Percentiles rank a stretch among this genome's conserved stretches.
phyloP scores from a whole-genome alignment of 2,797 vertebrate species.

The Sebastes nivosus region DNA sequence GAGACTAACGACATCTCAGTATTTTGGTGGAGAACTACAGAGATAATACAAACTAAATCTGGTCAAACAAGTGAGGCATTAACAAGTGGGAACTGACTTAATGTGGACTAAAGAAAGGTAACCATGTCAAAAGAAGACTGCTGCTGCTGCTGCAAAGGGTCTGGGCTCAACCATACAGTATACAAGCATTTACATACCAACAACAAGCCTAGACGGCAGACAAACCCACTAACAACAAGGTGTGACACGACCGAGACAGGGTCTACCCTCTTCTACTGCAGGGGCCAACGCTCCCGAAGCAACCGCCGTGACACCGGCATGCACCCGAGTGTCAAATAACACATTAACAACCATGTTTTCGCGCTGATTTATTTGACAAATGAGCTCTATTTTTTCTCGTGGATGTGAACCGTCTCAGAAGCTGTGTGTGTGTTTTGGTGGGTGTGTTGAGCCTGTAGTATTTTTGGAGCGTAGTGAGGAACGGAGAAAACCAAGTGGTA shows the following conservation, averaged over 20 bases:
- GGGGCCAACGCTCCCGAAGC: constrained; percentile 22
- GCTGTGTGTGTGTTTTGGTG: neutral
- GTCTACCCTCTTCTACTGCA: constrained; percentile 47
- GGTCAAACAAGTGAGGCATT: neutral
- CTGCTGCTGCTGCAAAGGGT: constrained; percentile 37
- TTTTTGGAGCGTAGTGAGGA: constrained; percentile 56
- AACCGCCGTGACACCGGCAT: constrained; percentile 35
- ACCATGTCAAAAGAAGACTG: constrained; percentile 17
- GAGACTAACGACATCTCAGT: neutral
- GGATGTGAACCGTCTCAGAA: constrained; percentile 13
- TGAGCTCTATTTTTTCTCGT: neutral
- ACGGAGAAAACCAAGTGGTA: constrained; percentile 60
- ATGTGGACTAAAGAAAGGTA: constrained; percentile 19
- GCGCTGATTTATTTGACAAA: constrained; percentile 11
- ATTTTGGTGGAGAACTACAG: neutral
- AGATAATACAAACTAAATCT: constrained; percentile 6
- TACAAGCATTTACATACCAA: constrained; percentile 78
- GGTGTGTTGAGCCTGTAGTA: constrained; percentile 32
- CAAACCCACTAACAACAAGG: constrained; percentile 74
- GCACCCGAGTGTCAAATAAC: constrained; percentile 40
- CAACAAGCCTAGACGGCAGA: constrained; percentile 80
- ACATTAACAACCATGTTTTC: constrained; percentile 38
- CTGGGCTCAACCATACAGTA: constrained; percentile 32
- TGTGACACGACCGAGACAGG: constrained; percentile 63
- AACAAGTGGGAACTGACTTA: neutral